Evolutionary conservation across 2,113 vertebrate species (phyloP).

Genomic region (Bos taurus): ARS-UCD2.0 NC_037347.1:14078001-14078500

Average conservation of each 20-base stretch:
- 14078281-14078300: neutral
- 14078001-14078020: constrained; percentile 1
- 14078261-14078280: neutral
- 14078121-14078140: constrained; percentile 20
- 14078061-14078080: neutral
- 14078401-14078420: neutral
- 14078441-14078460: constrained; percentile 64
- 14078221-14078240: constrained; percentile 3
- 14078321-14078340: neutral
- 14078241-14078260: neutral
- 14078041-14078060: neutral
- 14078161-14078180: constrained; percentile 15
- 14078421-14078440: constrained; percentile 52
- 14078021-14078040: neutral
- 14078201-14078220: constrained; percentile 4
- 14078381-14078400: neutral
- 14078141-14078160: neutral
- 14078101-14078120: neutral
- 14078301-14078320: constrained; percentile 26
- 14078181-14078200: neutral
- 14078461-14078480: constrained; percentile 83
- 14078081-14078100: neutral
- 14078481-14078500: constrained; percentile 81
- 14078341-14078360: neutral
- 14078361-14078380: constrained; percentile 1